These are phyloP conservation scores for Nesidiocoris tenuis DNA, from an alignment of 2,888 invertebrate genomes.

Conservation along the genomic window DNA sequence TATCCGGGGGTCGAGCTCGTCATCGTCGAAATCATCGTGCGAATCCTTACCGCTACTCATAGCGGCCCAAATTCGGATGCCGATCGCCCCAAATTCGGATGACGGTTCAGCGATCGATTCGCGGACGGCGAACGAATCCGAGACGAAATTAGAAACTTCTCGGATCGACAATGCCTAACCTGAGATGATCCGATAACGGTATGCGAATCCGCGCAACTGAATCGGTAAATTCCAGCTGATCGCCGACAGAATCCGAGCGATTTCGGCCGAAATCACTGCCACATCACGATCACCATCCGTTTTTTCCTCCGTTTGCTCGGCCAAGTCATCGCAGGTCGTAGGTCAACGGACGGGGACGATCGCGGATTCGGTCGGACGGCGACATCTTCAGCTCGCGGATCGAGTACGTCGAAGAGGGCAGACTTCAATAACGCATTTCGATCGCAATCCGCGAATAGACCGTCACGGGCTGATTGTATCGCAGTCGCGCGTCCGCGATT, in stretches of 20 bases:
- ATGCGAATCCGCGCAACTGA: too few relatives aligned
- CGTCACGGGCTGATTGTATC: background rate
- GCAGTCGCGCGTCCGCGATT: background rate
- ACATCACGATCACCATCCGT: background rate
- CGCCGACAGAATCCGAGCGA: background rate
- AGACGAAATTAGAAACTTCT: too few relatives aligned
- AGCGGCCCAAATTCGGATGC: background rate
- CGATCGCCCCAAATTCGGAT: too few relatives aligned
- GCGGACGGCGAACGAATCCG: too few relatives aligned
- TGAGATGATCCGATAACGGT: too few relatives aligned
- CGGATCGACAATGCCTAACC: too few relatives aligned
- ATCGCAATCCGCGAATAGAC: background rate
- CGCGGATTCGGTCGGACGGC: background rate
- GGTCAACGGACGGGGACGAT: background rate
- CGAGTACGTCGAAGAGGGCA: background rate
- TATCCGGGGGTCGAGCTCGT: constrained; percentile 58
- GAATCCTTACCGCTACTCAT: constrained; percentile 15
- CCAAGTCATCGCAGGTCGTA: background rate
- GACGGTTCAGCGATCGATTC: too few relatives aligned
- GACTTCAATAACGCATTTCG: background rate
- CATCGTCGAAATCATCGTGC: constrained; percentile 50
- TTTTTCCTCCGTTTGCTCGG: background rate
- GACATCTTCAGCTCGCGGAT: background rate
- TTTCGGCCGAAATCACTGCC: background rate
- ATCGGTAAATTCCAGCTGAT: too few relatives aligned